Conservation (phyloP, 2,888 invertebrate species). For the Xylophagus ater region DNA sequence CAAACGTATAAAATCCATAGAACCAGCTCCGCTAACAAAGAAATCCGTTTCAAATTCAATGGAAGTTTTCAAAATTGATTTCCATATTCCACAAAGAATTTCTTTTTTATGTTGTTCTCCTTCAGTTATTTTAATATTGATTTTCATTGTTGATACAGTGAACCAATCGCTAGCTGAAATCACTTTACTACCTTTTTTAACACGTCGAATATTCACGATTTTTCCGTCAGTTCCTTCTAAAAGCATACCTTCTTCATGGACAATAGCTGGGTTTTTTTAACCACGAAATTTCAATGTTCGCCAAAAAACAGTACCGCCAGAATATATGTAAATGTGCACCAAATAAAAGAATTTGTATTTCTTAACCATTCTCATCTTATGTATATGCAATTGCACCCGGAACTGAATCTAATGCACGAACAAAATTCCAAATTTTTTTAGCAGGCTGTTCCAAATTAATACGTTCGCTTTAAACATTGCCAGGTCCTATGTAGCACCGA, state of each 20-base stretch:
- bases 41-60: slow-evolving; percentile 69
- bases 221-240: slow-evolving; percentile 63
- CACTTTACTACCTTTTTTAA: slow-evolving; percentile 63
- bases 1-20: slow-evolving; percentile 78
- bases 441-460: slow-evolving; percentile 58
- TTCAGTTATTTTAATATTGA: slow-evolving; percentile 48
- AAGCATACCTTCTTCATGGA: slow-evolving; percentile 63
- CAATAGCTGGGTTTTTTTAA: slow-evolving; percentile 45
- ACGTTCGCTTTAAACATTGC: slow-evolving; percentile 67
- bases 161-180: slow-evolving; percentile 63
- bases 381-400: slow-evolving; percentile 68
- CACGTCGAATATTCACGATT: slow-evolving; percentile 56
- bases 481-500: slow-evolving; percentile 81
- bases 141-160: slow-evolving; percentile 39
- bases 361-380: slow-evolving; percentile 36
- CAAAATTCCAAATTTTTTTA: slow-evolving; percentile 68
- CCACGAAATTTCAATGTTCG: slow-evolving; percentile 47
- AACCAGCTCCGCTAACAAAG: slow-evolving; percentile 75
- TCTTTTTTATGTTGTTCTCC: slow-evolving; percentile 58
- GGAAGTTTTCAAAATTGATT: slow-evolving; percentile 60
- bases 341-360: slow-evolving; percentile 56
- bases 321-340: too few species aligned
- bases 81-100: slow-evolving; percentile 58
- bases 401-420: slow-evolving; percentile 79
- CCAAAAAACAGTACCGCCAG: slow-evolving; percentile 40